Percentiles rank a stretch among this genome's conserved stretches.
Evolutionary conservation across 1,140 invertebrate species (phyloP).

Genomic region (Copidosoma floridanum): DNA sequence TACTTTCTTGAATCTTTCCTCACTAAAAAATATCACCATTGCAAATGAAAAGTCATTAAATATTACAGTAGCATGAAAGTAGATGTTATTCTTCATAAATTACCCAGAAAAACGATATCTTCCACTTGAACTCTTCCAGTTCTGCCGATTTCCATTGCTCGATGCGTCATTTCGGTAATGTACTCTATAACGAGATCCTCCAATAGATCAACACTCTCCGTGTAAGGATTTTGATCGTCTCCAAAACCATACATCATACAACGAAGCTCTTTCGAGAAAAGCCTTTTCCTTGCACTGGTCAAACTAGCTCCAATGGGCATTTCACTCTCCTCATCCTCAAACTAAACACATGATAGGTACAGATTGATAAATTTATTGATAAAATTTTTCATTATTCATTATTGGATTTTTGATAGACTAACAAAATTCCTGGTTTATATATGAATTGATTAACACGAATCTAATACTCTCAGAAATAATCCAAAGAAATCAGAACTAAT

Average conservation of each 20-base stretch:
- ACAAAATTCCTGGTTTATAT: too few relatives aligned
- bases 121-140: constrained; percentile 94
- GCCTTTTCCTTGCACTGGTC: constrained; percentile 72
- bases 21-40: constrained; percentile 57
- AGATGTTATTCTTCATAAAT: not conserved
- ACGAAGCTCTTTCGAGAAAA: constrained; percentile 88
- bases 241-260: constrained; percentile 99
- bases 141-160: constrained; percentile 95
- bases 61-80: not conserved
- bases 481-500: too few relatives aligned
- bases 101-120: constrained; percentile 90
- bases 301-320: constrained; percentile 63
- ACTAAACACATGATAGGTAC: constrained; percentile 33
- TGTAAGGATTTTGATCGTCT: constrained; percentile 99
- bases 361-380: not conserved
- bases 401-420: too few relatives aligned
- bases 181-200: constrained; percentile 98
- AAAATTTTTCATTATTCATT: too few relatives aligned
- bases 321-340: constrained; percentile 68
- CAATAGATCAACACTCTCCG: constrained; percentile 95
- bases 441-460: too few relatives aligned
- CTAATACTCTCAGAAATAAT: too few relatives aligned
- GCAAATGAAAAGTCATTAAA: not conserved
- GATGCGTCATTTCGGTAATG: constrained; percentile 89
- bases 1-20: constrained; percentile 96